Percentiles rank a stretch among this genome's conserved stretches.
Conservation (phyloP, 2,888 invertebrate species). For the Bugulina stolonifera region DNA sequence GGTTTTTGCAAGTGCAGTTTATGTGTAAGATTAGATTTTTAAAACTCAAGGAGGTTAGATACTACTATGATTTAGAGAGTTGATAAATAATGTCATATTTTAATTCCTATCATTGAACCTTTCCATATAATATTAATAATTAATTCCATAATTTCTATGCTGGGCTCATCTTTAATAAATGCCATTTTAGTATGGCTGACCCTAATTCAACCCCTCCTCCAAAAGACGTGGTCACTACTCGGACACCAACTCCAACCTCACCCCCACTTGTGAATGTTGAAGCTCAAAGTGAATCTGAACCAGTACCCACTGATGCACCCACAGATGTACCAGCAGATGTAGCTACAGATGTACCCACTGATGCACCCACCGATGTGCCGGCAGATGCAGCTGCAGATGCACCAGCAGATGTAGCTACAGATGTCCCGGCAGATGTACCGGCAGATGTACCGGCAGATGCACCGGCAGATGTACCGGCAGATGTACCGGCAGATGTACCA, state of each 20-base stretch:
- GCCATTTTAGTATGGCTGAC: background rate
- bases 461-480: constrained; percentile 27
- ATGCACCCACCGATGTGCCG: constrained; percentile 19
- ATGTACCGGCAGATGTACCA: constrained; percentile 25
- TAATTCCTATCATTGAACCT: too few species aligned
- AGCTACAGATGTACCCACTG: background rate
- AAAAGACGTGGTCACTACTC: constrained; percentile 33
- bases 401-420: constrained; percentile 26
- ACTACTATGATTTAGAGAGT: too few species aligned
- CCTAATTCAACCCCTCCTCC: constrained; percentile 23
- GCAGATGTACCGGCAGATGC: constrained; percentile 17
- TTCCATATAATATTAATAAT: too few species aligned
- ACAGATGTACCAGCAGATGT: constrained; percentile 28
- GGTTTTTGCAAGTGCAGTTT: too few species aligned
- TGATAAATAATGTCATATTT: too few species aligned
- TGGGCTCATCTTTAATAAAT: too few species aligned
- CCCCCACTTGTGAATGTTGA: background rate
- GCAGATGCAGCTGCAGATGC: constrained; percentile 26
- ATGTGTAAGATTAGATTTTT: too few species aligned
- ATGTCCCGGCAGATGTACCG: too few species aligned
- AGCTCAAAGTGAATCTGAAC: background rate
- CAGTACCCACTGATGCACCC: background rate
- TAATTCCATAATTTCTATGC: too few species aligned
- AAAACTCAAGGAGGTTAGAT: too few species aligned
- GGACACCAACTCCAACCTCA: constrained; percentile 38